Conservation (phyloP, 2,888 invertebrate species). For the Drosophila aldrichi region DNA sequence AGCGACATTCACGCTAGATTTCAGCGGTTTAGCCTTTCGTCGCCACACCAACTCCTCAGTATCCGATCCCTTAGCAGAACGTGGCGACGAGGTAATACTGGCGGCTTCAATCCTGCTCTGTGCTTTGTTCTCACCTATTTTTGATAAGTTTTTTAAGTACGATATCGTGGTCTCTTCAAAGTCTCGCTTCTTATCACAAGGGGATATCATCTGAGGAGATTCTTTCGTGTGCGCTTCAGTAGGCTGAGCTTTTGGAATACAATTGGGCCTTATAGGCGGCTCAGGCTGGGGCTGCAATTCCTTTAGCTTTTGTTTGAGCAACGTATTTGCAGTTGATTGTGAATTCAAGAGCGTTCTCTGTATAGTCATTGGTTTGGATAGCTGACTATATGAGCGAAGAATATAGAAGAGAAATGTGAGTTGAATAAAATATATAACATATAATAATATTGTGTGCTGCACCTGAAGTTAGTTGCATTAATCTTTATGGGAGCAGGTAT, state of each 20-base stretch:
- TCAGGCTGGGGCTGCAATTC: background rate
- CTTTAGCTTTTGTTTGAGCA: background rate
- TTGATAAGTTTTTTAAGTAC: conserved; percentile 42
- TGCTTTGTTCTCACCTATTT: conserved; percentile 14
- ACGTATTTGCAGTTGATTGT: conserved; percentile 5
- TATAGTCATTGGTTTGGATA: background rate
- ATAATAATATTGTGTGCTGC: background rate
- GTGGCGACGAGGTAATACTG: background rate
- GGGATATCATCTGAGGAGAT: background rate
- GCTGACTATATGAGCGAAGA: background rate
- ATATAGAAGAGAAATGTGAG: background rate
- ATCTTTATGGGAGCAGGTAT: too few species aligned
- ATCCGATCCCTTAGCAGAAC: conserved; percentile 16
- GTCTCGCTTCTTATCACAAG: background rate
- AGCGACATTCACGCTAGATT: background rate
- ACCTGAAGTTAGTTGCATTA: background rate
- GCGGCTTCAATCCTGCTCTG: background rate
- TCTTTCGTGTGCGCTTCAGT: background rate
- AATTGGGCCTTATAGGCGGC: background rate
- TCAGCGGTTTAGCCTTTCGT: conserved; percentile 1
- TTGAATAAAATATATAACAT: background rate
- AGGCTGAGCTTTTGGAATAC: too few species aligned
- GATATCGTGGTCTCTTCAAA: background rate
- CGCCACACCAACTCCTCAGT: conserved; percentile 18
- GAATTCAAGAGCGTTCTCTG: conserved; percentile 11